These are phyloP conservation scores for Caenorhabditis sulstoni DNA, from an alignment of 2,888 invertebrate genomes.

Conservation along the genomic window DNA sequence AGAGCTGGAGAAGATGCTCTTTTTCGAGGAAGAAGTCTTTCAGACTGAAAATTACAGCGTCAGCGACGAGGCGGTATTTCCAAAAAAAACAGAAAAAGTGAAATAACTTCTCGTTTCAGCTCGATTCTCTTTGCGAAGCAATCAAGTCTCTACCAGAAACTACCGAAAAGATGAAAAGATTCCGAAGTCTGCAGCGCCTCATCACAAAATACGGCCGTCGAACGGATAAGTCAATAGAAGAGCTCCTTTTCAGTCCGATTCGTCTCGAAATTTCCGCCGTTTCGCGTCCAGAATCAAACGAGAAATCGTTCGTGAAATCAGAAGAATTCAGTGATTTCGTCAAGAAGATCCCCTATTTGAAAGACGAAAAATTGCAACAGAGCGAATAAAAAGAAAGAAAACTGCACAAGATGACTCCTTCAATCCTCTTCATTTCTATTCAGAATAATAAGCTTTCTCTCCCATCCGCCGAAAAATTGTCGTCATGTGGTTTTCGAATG, in stretches of 20 bases:
- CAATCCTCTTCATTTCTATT: constrained; percentile 9
- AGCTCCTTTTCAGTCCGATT: constrained; percentile 48
- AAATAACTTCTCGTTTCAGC: constrained; percentile 30
- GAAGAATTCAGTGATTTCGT: constrained; percentile 40
- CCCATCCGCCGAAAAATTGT: background rate
- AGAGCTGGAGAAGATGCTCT: constrained; percentile 56
- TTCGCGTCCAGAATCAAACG: background rate
- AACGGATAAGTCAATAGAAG: constrained; percentile 51
- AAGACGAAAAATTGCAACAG: constrained; percentile 6
- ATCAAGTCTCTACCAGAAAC: constrained; percentile 49
- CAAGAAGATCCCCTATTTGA: constrained; percentile 49
- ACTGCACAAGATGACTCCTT: no score
- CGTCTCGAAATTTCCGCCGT: background rate
- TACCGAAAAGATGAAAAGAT: constrained; percentile 53
- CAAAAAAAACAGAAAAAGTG: no score
- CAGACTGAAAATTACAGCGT: constrained; percentile 52
- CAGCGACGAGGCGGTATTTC: constrained; percentile 65
- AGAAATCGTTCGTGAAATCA: constrained; percentile 26
- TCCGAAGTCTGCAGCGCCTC: constrained; percentile 60
- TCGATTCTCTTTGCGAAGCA: constrained; percentile 49
- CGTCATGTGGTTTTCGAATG: no score
- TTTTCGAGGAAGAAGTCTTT: constrained; percentile 55
- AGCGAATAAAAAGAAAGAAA: no score
- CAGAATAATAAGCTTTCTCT: background rate
- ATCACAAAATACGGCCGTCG: constrained; percentile 59